phyloP scores from a whole-genome alignment of 2,888 invertebrate genomes.

The Aphodius granarius region DNA sequence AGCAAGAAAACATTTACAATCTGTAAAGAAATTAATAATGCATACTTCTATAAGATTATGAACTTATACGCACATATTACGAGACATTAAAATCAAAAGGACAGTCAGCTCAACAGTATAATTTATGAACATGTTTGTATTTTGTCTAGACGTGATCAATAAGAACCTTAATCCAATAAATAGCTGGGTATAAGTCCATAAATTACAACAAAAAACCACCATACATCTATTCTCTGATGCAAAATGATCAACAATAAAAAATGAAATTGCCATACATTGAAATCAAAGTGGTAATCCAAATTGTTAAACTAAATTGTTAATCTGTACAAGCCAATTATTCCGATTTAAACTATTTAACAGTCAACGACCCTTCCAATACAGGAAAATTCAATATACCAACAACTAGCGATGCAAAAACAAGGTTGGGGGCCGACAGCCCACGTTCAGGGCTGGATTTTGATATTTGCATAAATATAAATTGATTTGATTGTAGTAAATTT shows the following conservation, averaged over 20 bases:
- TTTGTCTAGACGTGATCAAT: neutral
- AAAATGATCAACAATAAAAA: neutral
- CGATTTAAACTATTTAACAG: neutral
- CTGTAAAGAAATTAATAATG: neutral
- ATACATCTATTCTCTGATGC: neutral
- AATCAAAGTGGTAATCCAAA: too few relatives aligned
- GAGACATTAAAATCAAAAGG: neutral
- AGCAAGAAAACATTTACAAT: neutral
- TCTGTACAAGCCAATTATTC: neutral
- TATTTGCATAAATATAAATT: neutral
- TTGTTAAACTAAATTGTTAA: too few relatives aligned
- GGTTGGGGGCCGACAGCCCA: neutral
- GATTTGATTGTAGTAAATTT: neutral
- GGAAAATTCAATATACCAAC: neutral
- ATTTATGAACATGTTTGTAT: too few relatives aligned
- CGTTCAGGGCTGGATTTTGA: neutral
- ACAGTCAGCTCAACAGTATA: neutral
- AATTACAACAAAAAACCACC: neutral
- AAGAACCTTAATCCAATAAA: neutral
- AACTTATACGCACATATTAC: too few relatives aligned
- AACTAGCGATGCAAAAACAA: neutral
- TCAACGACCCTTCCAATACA: neutral
- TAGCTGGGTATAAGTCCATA: neutral
- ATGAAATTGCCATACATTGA: neutral
- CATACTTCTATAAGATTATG: neutral